Percentiles rank a stretch among this genome's conserved stretches.
Conservation (phyloP, 2,888 invertebrate genomes). For the Limnephilus auricula region DNA sequence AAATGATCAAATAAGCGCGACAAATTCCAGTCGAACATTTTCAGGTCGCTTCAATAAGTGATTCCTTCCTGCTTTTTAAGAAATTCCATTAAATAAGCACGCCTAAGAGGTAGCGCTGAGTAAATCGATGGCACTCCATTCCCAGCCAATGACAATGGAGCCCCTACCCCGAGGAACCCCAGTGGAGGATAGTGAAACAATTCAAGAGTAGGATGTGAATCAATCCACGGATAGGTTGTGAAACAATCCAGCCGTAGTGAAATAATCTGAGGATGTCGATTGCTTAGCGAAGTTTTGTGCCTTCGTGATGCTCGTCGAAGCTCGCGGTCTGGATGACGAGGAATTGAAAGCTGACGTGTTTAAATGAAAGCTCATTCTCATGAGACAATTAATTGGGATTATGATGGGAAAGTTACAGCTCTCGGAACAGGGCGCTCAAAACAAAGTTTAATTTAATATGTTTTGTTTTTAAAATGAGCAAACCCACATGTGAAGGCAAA, state of each 20-base stretch:
- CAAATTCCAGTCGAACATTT: conserved; percentile 25
- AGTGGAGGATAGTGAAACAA: conserved; percentile 29
- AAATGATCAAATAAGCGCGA: neutral
- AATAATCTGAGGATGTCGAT: conserved; percentile 34
- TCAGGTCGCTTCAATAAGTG: conserved; percentile 35
- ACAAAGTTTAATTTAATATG: neutral
- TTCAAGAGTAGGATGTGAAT: conserved; percentile 5
- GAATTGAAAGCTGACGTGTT: conserved; percentile 5
- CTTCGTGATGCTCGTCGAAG: conserved; percentile 18
- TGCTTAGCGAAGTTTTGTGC: conserved; percentile 49
- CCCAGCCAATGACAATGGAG: conserved; percentile 53
- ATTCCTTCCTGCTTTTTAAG: conserved; percentile 38
- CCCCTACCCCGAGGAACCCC: neutral
- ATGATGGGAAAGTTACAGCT: neutral
- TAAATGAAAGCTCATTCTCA: neutral
- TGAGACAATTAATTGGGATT: neutral
- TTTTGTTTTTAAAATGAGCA: neutral
- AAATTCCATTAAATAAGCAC: conserved; percentile 55
- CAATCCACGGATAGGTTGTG: neutral
- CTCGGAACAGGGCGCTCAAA: neutral
- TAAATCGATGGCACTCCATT: conserved; percentile 60
- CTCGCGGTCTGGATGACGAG: conserved; percentile 31
- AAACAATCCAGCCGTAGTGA: conserved; percentile 10
- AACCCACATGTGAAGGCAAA: neutral
- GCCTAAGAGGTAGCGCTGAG: conserved; percentile 27